Evolutionary conservation across 2,113 vertebrate genomes (phyloP).

Genomic region (Pseudorhombus dupliciocellatus): DNA sequence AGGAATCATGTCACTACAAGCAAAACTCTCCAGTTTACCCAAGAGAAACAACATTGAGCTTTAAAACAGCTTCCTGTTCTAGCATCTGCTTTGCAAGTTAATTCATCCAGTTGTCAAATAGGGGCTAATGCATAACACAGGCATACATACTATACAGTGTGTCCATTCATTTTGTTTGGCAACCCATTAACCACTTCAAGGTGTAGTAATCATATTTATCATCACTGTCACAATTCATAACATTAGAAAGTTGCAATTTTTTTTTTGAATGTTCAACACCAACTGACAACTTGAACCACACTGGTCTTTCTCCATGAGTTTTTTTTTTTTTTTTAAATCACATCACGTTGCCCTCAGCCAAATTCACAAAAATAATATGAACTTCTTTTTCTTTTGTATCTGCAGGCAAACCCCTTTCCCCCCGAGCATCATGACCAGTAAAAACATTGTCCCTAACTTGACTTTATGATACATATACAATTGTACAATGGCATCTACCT

Average conservation of each 20-base stretch:
- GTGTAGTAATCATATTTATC: background rate
- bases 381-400: conserved; percentile 18
- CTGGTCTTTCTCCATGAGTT: conserved; percentile 23
- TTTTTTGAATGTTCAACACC: conserved; percentile 16
- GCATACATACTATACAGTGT: conserved; percentile 17
- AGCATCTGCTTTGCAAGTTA: conserved; percentile 40
- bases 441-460: conserved; percentile 49
- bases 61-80: conserved; percentile 15
- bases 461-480: conserved; percentile 71
- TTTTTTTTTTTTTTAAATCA: conserved; percentile 19
- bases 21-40: conserved; percentile 27
- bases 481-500: conserved; percentile 70
- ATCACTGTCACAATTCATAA: conserved; percentile 32
- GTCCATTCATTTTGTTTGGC: conserved; percentile 17
- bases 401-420: conserved; percentile 60
- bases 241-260: conserved; percentile 36
- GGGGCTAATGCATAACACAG: conserved; percentile 47
- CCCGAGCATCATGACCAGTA: conserved; percentile 66
- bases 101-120: background rate
- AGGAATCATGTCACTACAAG: conserved; percentile 29
- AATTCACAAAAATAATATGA: conserved; percentile 44
- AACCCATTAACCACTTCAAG: conserved; percentile 13
- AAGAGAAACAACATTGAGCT: conserved; percentile 22
- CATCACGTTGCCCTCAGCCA: conserved; percentile 7
- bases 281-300: conserved; percentile 42